phyloP scores from a whole-genome alignment of 2,113 vertebrate genomes.

The Illadopsis cleaveri region DNA sequence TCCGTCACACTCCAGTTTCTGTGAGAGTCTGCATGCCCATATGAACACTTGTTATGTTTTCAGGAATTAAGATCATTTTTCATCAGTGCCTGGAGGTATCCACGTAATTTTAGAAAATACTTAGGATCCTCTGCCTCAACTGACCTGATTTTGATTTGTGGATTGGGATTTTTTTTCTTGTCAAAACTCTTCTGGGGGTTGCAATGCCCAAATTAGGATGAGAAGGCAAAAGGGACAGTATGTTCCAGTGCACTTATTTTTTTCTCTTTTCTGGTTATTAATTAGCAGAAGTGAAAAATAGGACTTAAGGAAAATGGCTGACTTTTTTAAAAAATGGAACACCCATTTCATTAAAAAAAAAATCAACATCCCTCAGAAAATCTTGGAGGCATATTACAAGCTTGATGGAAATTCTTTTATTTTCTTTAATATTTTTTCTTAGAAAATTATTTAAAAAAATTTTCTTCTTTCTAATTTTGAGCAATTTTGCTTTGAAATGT shows the following conservation, averaged over 20 bases:
- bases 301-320: neutral
- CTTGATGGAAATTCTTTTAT: neutral
- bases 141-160: slow-evolving; percentile 69
- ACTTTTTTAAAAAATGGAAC: neutral
- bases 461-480: neutral
- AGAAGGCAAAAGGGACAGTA: slow-evolving; percentile 41
- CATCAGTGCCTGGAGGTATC: slow-evolving; percentile 35
- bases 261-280: slow-evolving; percentile 1
- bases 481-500: neutral
- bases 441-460: neutral
- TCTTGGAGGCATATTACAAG: neutral
- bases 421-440: neutral
- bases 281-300: slow-evolving; percentile 55
- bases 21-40: accelerated
- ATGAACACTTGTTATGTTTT: neutral
- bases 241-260: neutral
- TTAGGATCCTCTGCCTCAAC: slow-evolving; percentile 1
- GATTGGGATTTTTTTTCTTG: slow-evolving; percentile 53
- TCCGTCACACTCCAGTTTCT: neutral
- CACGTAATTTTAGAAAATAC: slow-evolving; percentile 49
- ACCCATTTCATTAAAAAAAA: neutral
- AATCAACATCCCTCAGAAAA: neutral
- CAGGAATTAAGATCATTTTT: slow-evolving; percentile 28
- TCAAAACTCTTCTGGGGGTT: neutral
- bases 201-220: slow-evolving; percentile 57